A percentile compares a stretch with the other conserved stretches of the same genome.
phyloP scores from a whole-genome alignment of 53 echinoderm and acorn worm species.

The Stichopus horrens region DNA sequence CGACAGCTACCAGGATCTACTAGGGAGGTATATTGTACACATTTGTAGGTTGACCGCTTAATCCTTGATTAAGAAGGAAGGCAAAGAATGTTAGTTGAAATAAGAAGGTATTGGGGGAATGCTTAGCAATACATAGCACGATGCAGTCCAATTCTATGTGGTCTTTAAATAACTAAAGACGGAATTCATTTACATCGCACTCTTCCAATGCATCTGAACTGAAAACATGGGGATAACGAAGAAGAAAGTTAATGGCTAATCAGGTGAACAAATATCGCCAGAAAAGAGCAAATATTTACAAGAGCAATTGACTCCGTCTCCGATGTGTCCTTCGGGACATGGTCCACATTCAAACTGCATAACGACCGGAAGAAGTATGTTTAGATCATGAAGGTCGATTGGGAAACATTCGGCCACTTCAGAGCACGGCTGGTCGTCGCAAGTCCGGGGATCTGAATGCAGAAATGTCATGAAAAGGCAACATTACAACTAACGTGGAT shows the following conservation, averaged over 20 bases:
- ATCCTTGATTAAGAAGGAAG: too few relatives aligned
- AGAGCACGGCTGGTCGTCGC: constrained; percentile 78
- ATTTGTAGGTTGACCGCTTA: too few relatives aligned
- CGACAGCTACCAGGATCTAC: too few relatives aligned
- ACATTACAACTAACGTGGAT: too few relatives aligned
- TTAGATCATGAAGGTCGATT: constrained; percentile 47
- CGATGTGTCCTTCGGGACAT: constrained; percentile 73
- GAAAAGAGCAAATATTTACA: constrained; percentile 46
- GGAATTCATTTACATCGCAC: not conserved
- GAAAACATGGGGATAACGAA: not conserved
- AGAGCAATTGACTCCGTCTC: constrained; percentile 77
- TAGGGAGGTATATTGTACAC: too few relatives aligned
- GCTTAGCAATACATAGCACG: too few relatives aligned
- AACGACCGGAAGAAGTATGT: constrained; percentile 57
- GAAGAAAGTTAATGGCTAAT: not conserved
- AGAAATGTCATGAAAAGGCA: too few relatives aligned
- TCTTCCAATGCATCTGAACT: not conserved
- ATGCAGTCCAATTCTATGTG: too few relatives aligned
- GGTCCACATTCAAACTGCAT: constrained; percentile 71
- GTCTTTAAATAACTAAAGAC: too few relatives aligned
- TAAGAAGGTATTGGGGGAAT: too few relatives aligned
- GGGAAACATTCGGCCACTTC: constrained; percentile 62
- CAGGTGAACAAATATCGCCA: too few relatives aligned
- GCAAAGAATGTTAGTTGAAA: too few relatives aligned
- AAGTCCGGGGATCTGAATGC: constrained; percentile 68